Evolutionary conservation across 1,140 invertebrate genomes (phyloP).

Genomic region (Trichomalopsis sarcophagae): DNA sequence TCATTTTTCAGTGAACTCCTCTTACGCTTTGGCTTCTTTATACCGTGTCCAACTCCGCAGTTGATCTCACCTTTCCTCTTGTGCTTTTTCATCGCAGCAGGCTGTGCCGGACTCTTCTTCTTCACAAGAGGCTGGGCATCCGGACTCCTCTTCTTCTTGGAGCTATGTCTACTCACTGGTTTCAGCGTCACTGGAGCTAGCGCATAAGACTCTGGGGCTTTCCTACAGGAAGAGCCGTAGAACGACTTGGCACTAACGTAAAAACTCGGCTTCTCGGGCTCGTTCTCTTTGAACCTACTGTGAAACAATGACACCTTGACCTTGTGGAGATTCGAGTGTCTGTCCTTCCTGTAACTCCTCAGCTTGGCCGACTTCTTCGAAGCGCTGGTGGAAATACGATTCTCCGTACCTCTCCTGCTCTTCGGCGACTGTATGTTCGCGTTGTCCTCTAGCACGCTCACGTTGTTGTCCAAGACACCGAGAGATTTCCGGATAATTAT

Average conservation of each 20-base stretch:
- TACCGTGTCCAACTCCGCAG: conserved; percentile 25
- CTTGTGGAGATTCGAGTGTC: not conserved
- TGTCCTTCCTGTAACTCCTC: not conserved
- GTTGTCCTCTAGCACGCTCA: not conserved
- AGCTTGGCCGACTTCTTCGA: not conserved
- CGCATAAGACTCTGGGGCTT: not conserved
- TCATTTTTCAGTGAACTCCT: not conserved
- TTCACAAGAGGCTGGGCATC: not conserved
- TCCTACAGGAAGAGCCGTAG: not conserved
- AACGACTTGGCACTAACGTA: not conserved
- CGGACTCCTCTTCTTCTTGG: not conserved
- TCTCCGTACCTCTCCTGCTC: not conserved
- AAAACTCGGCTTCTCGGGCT: not conserved
- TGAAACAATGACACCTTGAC: conserved; percentile 8
- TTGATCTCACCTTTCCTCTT: conserved; percentile 5
- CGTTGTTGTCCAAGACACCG: not conserved
- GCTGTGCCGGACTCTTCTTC: not conserved
- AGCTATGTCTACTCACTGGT: not conserved
- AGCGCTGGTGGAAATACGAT: not conserved
- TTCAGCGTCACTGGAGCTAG: not conserved
- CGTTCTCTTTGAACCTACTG: not conserved
- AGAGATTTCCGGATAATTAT: not conserved
- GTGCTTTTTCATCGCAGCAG: not conserved
- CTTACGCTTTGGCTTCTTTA: conserved; percentile 19
- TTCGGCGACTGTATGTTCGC: not conserved